Base-by-base conservation (phyloP, 2,888 invertebrate species). In the Morpho helenor region DNA sequence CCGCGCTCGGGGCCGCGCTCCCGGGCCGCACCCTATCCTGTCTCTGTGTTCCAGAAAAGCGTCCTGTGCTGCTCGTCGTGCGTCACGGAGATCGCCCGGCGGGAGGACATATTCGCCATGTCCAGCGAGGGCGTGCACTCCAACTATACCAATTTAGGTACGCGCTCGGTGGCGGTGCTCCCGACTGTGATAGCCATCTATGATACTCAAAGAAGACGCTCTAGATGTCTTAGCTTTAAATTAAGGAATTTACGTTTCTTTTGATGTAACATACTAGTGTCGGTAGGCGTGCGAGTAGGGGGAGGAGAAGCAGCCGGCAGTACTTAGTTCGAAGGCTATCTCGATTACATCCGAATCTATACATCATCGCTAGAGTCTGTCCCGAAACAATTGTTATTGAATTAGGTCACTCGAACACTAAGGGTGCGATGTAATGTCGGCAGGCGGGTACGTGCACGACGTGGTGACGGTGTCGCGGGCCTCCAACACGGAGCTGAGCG, bases 361-460 rank as follows among this genome's bases (percentile, higher is more conserved):
- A 16, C 2, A 16, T 16, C 16, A 16, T 16, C n/a, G 2, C 2
- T 16, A 16, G 16, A 16, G 1, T 16, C 16, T 16, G 16, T 16
- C 16, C 16, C 16, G 2, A 16, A 16, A 16, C 16, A 16, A 16
- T 16, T 16, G 1, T 16, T 16, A 16, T 16, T 16, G 16, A 16
- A 16, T 16, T 16, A 16, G 16, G 16, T 16, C 16, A 16, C 16
- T 16, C 2, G 1, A 16, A 16, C 16, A 16, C 1, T 2, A 16
- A 16, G 16, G 16, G 1, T 16, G 16, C 31, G 31, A 31, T 5
- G 2, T 5, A 31, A 31, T 5, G 31, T 31, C 31, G 16, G 60
- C 73, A 87, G 89, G 85, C 52, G 91, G 91, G 2, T 82, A 76
- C 81, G 70, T 87, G 82, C 91, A 91, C 79, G 89, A 89, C 77